These are phyloP conservation scores for Rhabdomys pumilio DNA, from an alignment of 2,797 vertebrate species.

Conservation along the genomic window DNA sequence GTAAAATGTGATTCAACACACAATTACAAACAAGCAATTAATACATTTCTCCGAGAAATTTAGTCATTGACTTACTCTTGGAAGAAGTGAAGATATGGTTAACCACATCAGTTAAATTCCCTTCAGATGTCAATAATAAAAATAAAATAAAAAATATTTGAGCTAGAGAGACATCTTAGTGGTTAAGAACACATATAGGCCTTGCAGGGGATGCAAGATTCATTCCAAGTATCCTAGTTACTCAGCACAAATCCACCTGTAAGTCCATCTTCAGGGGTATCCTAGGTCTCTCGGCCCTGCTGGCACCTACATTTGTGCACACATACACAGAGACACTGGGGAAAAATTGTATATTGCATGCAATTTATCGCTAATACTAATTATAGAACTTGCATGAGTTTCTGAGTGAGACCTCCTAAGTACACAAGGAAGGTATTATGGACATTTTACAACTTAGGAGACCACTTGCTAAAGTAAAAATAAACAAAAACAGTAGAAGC, in stretches of 20 bases:
- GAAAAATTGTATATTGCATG: not conserved
- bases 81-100: not conserved
- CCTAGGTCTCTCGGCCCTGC: not conserved
- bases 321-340: not conserved
- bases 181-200: not conserved
- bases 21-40: not conserved
- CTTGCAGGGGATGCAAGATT: not conserved
- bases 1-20: not conserved
- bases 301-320: not conserved
- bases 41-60: not conserved
- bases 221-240: not conserved
- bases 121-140: constrained; percentile 4
- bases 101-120: not conserved
- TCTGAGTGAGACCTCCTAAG: not conserved
- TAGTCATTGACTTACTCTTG: not conserved
- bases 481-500: not conserved
- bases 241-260: not conserved
- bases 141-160: not conserved
- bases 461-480: not conserved
- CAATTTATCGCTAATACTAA: not conserved
- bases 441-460: not conserved
- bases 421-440: not conserved
- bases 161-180: not conserved
- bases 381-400: not conserved
- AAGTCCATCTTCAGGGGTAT: not conserved